Base-by-base conservation (phyloP, 2,797 vertebrate genomes). In the Fistularia commersonii region DNA sequence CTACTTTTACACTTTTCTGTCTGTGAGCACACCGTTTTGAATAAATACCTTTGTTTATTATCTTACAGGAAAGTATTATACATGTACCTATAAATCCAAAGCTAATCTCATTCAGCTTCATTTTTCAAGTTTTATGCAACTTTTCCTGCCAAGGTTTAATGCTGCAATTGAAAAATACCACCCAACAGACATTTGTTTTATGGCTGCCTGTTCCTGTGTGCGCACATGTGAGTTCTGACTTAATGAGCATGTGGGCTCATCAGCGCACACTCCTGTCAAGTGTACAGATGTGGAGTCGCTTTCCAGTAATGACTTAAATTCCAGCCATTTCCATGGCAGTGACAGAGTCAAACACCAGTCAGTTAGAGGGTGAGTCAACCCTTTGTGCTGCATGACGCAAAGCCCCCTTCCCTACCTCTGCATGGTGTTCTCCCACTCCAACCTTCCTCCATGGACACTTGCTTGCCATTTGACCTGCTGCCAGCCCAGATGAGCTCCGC, bases 331-430 rank as follows among this genome's bases (percentile, higher is more conserved):
- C 47, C 59, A 68, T 41, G 35, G 68, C 67, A 68, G 69, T 42
- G 63, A 66, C 8, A 10, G 65, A 76, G 79, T 82, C 75, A 84
- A 81, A 85, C 80, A 77, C 61, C 61, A 72, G 67, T 82, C 79
- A 67, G 59, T 80, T 75, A 48, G 49, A 69, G 8, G 34, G 45
- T 84, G 79, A 87, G 72, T 88, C 88, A 83, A 64, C 72, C 62
- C 61, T 74, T 63, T 69, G 65, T 51, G 61, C 50, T 79, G 66
- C 42, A 9, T 76, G 80, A 84, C 74, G 81, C 64, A 71, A 75
- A 58, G 50, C 46, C 44, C 36, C 41, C 48, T 60, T 64, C 51
- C 55, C 74, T 74, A 66, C 58, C 63, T 71, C 66, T 55, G 41
- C 59, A 50, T 45, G 34, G 75, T 66, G 49, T 57, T 11, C 23